Evolutionary conservation across 2,888 invertebrate species (phyloP).

Genomic region (Baccha elongata): DNA sequence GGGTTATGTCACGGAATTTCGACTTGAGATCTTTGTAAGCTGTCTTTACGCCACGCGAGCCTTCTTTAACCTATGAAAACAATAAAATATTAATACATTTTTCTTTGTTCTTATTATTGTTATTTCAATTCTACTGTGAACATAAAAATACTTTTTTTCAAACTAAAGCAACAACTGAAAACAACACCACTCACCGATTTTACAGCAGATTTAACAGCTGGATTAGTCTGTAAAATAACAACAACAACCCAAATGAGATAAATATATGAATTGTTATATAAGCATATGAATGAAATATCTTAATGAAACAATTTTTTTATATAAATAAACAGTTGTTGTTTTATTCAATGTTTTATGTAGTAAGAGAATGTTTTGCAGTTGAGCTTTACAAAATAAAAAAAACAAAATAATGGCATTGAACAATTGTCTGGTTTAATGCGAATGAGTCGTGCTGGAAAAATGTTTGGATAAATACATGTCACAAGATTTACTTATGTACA

Average conservation of each 20-base stretch:
- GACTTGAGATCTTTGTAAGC: slow-evolving; percentile 90
- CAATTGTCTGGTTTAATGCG: background rate
- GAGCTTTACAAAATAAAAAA: slow-evolving; percentile 1
- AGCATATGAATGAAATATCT: slow-evolving; percentile 53
- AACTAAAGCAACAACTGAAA: slow-evolving; percentile 24
- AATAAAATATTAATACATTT: no score
- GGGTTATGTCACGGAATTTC: slow-evolving; percentile 83
- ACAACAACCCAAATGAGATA: slow-evolving; percentile 70
- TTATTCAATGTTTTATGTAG: background rate
- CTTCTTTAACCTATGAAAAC: slow-evolving; percentile 86
- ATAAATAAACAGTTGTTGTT: slow-evolving; percentile 26
- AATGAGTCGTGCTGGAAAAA: background rate
- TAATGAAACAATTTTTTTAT: slow-evolving; percentile 35
- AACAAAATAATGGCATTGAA: background rate
- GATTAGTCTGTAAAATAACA: slow-evolving; percentile 91
- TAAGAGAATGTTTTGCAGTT: background rate
- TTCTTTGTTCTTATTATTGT: no score
- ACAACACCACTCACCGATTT: slow-evolving; percentile 91
- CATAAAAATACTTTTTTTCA: slow-evolving; percentile 44
- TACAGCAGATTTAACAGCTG: slow-evolving; percentile 95
- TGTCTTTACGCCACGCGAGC: slow-evolving; percentile 89
- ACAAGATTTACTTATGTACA: no score
- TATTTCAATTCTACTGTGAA: slow-evolving; percentile 25
- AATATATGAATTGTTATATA: slow-evolving; percentile 63
- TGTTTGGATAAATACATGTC: background rate